Evolutionary conservation across 2,797 vertebrate species (phyloP).

Genomic region (Paramormyrops hopkinsi): DNA sequence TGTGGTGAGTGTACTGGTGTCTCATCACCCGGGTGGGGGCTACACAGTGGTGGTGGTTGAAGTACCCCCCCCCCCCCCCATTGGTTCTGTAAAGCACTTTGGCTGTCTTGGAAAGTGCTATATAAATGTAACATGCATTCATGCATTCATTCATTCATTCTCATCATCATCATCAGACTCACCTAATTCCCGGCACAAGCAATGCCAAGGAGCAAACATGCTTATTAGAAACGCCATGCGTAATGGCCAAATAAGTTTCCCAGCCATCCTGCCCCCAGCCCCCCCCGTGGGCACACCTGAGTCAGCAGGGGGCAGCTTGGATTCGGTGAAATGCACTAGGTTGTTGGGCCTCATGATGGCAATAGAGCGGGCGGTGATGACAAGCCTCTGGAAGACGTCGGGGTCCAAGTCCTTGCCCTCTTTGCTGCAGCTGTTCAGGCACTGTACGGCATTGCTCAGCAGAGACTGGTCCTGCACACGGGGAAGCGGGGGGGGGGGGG

Average conservation of each 20-base stretch:
- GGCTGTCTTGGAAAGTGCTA: neutral
- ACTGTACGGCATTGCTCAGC: constrained; percentile 92
- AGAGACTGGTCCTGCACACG: constrained; percentile 83
- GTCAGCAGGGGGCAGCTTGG: constrained; percentile 72
- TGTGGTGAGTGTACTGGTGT: neutral
- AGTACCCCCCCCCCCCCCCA: neutral
- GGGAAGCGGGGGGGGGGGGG: neutral
- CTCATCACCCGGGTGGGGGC: neutral
- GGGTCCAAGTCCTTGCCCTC: constrained; percentile 92
- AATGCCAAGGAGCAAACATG: neutral
- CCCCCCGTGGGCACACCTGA: constrained; percentile 59
- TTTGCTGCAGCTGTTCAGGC: constrained; percentile 77
- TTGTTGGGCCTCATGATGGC: constrained; percentile 97
- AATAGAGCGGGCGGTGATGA: constrained; percentile 94
- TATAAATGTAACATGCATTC: neutral
- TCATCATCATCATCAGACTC: neutral
- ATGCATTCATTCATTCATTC: neutral
- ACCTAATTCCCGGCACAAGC: neutral
- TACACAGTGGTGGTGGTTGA: neutral
- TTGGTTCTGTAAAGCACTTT: neutral
- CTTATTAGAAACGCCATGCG: neutral
- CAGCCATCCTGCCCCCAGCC: neutral
- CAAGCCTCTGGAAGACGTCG: constrained; percentile 92
- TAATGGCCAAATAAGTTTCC: neutral
- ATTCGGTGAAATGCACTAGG: constrained; percentile 93